Evolutionary conservation across 2,888 invertebrate species (phyloP), one percentile per base, ranked within the genome.

Genomic region (Lasioglossum calceatum): DNA sequence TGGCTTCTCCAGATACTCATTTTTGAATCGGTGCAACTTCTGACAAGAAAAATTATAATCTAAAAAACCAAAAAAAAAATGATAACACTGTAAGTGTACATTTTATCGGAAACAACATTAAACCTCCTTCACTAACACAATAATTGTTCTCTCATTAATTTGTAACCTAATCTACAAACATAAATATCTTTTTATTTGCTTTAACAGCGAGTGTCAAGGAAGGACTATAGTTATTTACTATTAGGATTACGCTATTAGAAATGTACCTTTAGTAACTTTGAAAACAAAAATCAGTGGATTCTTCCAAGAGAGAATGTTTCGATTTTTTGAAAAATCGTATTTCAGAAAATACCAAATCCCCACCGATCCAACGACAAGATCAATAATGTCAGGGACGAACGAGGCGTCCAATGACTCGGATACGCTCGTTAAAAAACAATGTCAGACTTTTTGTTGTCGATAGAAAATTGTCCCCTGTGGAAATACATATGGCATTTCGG

Each of bases 401-500:
- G 75, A 79, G 44, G 81, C 47, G 42, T 14, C 8, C 27, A 71
- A n/a, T 72, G 67, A 82, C 64, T 70, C 76, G 61, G 27, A 32
- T 54, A 47, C 61, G 78, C 44, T 39, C 84, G 72, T 79, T 47
- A 87, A 85, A 89, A 89, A 90, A 86, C 85, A 82, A 86, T 32
- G 32, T 88, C 89, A 89, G 87, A 84, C 89, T 88, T 90, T 86
- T 82, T 87, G 70, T 70, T 39, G 70, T 70, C 77, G 58, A 78
- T 78, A 77, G 70, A 87, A 87, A 85, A 87, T 73, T 75, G 76
- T 23, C n/a, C 67, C 72, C 77, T 77, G 36, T 79, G 81, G 84
- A 88, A 90, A 90, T 86, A 88, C 89, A 84, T 87, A 90, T 88
- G 89, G 90, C 87, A 87, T 89, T 84, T 84, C 87, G 85, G 81